Conservation (phyloP, 1,140 invertebrate species). For the Drosophila tani region DNA sequence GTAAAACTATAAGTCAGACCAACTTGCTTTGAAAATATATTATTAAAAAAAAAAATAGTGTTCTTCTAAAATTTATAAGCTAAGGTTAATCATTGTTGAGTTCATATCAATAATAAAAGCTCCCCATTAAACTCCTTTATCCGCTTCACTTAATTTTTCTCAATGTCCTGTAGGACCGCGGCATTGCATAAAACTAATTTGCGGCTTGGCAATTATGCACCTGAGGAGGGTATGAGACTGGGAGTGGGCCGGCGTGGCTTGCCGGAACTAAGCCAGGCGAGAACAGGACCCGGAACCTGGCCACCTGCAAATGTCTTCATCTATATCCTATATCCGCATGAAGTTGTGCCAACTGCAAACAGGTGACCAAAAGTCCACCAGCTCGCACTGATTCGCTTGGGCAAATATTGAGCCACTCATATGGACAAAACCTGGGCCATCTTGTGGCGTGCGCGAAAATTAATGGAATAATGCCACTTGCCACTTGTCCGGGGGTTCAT, state of each 20-base stretch:
- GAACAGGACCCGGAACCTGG: slow-evolving; percentile 4
- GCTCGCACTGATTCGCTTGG: not conserved
- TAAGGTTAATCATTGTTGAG: not conserved
- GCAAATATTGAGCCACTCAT: slow-evolving; percentile 20
- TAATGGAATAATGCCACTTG: slow-evolving; percentile 32
- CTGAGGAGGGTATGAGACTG: not conserved
- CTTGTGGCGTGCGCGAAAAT: slow-evolving; percentile 8
- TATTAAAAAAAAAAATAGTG: not conserved
- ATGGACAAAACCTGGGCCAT: slow-evolving; percentile 11
- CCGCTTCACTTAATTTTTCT: slow-evolving; percentile 6
- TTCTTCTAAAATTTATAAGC: not conserved
- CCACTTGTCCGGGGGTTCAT: slow-evolving; percentile 9
- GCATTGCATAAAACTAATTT: slow-evolving; percentile 77
- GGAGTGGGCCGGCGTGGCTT: not conserved
- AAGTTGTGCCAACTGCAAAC: slow-evolving; percentile 45
- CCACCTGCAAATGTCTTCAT: slow-evolving; percentile 64
- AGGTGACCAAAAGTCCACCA: slow-evolving; percentile 37
- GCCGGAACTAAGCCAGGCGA: slow-evolving; percentile 3
- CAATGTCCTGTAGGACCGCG: slow-evolving; percentile 3
- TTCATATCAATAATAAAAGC: too few species aligned
- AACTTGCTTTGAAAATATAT: not conserved
- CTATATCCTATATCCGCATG: slow-evolving; percentile 25
- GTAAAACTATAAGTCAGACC: too few species aligned
- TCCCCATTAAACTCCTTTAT: too few species aligned
- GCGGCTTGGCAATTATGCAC: slow-evolving; percentile 63